Base-by-base conservation (phyloP, 2,113 vertebrate genomes). In the Dicrurus megarhynchus region DNA sequence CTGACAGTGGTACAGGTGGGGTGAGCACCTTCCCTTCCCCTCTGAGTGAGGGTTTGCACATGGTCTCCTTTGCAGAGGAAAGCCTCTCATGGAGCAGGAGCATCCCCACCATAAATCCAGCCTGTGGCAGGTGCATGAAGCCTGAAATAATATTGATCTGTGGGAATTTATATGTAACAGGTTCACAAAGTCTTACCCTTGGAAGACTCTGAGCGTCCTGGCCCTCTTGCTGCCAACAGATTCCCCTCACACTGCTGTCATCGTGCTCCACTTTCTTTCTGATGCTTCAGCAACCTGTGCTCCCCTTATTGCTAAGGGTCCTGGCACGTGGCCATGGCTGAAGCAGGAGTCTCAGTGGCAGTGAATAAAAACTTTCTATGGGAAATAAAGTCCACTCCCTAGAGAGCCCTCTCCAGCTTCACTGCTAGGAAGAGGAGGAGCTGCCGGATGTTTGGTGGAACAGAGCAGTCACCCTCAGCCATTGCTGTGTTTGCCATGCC, bases 1-100 rank as follows among this genome's bases (percentile, higher is more conserved):
- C 7, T 20, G 27, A 12, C 13, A 21, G 23, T 6, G 59, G 11
- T 21, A 22, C 41, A 35, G n/a, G 15, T 6, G 27, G 14, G 33
- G 14, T 2, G 2, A 69, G 80, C 83, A 23, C 22, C 27, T 59
- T 59, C 60, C 28, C 10, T 9, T 64, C 49, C 44, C 20, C 17
- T 24, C 28, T 10, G 5, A 11, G 28, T 3, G n/a, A 26, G 32
- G 3, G 2, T 49, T 42, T 75, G 26, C 14, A 5, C 11, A 1
- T 10, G 7, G 11, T 39, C 17, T 7, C 30, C 28, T 55, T 53
- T 56, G 76, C 32, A 32, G 16, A 13, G 13, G 23, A 42, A 75
- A 63, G 37, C 13, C 35, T 35, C 39, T 30, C 2, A 2, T 4
- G 23, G 30, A 50, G 33, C 56, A 59, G 47, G 16, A 75, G 28